Base-by-base conservation (phyloP, 2,797 vertebrate species). In the Gambusia yucatana region DNA sequence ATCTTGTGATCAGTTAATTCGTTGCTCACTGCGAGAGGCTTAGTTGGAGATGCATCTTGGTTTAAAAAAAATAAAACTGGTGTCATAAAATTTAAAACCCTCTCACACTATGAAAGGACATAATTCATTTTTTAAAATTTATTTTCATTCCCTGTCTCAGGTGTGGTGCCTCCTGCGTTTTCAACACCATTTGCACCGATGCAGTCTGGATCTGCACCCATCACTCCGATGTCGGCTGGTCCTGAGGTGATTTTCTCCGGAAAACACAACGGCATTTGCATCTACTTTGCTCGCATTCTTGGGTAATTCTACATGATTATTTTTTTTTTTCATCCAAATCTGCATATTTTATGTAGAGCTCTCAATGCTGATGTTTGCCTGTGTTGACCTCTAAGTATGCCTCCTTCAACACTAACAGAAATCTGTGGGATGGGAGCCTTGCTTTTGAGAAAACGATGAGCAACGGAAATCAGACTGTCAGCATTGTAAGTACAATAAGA, bases 381-480 rank as follows among this genome's bases (percentile, higher is more conserved):
- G 69, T 28, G 25, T 7, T 47, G 22, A 72, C 11, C n/a, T 33
- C 46, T 71, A 83, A 75, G 3, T 48, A 17, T n/a, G 4, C 76
- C 14, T 79, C 41, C 75, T 28, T 82, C 57, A 46, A 41, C 74
- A 85, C 39, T 92, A 91, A 67, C 94, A 99, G 98, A 90, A 99
- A 98, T 90, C 97, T 99, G 90, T 99, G 98, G 98, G 98, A 99
- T 84, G 97, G 97, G 63, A 98, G 97, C 87, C 95, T 99, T 76
- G 97, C 97, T 28, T 92, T 97, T 86, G 98, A 99, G 88, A 97
- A 94, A 94, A 83, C 89, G 10, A 96, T 99, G 77, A 97, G 94
- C 93, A 97, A 96, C 86, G 97, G 97, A 87, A 98, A 87, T 89
- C 96, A 97, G 88, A 95, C 96, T 44, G 91, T 97, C 82, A 95